Evolutionary conservation across 1,140 invertebrate species (phyloP).

Genomic region (Nasonia vitripennis): DNA sequence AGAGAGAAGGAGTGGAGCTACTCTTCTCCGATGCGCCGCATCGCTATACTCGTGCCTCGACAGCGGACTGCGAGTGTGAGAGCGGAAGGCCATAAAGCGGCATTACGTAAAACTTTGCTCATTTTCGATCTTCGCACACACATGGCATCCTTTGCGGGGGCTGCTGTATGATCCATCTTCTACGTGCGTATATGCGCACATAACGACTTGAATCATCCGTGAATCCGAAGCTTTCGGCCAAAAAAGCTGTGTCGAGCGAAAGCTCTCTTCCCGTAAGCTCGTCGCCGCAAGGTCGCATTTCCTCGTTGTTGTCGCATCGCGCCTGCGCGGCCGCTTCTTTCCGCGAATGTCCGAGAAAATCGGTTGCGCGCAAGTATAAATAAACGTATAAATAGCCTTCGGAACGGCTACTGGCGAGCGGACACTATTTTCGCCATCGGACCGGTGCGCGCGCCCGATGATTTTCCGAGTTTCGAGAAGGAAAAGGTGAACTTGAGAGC

Average conservation of each 20-base stretch:
- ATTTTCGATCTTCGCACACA: background rate
- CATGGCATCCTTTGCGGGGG: background rate
- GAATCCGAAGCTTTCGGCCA: background rate
- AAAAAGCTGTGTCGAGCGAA: background rate
- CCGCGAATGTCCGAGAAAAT: conserved; percentile 30
- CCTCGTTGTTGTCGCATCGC: conserved; percentile 42
- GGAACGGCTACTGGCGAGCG: conserved; percentile 1
- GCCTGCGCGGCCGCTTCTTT: conserved; percentile 8
- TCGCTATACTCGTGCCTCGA: background rate
- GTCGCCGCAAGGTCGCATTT: conserved; percentile 34
- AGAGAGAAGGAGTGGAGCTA: conserved; percentile 29
- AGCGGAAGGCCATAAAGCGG: conserved; percentile 16
- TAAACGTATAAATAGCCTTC: conserved; percentile 43
- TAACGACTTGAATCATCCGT: background rate
- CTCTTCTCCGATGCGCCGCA: background rate
- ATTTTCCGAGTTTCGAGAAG: conserved; percentile 21
- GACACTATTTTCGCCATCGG: conserved; percentile 15
- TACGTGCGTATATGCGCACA: background rate
- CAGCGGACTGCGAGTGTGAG: too few species aligned
- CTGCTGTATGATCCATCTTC: background rate
- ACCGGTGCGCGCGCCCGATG: background rate
- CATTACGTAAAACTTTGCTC: conserved; percentile 62
- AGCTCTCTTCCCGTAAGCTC: too few species aligned
- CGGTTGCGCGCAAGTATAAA: conserved; percentile 30
- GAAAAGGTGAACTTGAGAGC: conserved; percentile 44